Conservation (phyloP, 2,888 invertebrate genomes). For the Plebejus anna region DNA sequence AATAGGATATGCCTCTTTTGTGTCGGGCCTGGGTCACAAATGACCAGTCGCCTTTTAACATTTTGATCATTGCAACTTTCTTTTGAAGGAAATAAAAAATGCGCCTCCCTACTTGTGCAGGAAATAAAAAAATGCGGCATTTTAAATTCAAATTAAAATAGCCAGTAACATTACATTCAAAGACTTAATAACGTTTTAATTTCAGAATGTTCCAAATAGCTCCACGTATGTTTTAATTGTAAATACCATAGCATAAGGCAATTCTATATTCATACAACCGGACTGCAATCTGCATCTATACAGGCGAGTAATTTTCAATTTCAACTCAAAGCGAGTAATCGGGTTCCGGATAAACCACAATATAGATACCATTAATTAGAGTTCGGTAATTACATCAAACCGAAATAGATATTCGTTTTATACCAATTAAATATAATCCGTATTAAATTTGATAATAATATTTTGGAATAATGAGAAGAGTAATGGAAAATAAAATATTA, state of each 20-base stretch:
- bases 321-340: slow-evolving; percentile 17
- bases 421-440: background rate
- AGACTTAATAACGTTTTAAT: too few species aligned
- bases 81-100: too few species aligned
- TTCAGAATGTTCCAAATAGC: too few species aligned
- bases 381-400: slow-evolving; percentile 13
- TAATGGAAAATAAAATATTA: background rate
- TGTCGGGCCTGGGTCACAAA: too few species aligned
- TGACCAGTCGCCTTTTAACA: too few species aligned
- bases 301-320: slow-evolving; percentile 28
- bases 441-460: background rate
- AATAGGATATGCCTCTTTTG: too few species aligned
- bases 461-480: background rate
- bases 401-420: background rate
- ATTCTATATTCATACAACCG: background rate
- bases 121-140: too few species aligned
- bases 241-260: background rate
- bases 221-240: background rate
- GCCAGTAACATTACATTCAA: too few species aligned
- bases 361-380: background rate
- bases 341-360: slow-evolving; percentile 9
- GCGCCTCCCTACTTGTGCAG: too few species aligned
- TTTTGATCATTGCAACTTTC: too few species aligned
- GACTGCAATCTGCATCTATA: background rate
- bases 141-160: too few species aligned